phyloP scores from a whole-genome alignment of 2,113 vertebrate species.

The Lonchura striata region DNA sequence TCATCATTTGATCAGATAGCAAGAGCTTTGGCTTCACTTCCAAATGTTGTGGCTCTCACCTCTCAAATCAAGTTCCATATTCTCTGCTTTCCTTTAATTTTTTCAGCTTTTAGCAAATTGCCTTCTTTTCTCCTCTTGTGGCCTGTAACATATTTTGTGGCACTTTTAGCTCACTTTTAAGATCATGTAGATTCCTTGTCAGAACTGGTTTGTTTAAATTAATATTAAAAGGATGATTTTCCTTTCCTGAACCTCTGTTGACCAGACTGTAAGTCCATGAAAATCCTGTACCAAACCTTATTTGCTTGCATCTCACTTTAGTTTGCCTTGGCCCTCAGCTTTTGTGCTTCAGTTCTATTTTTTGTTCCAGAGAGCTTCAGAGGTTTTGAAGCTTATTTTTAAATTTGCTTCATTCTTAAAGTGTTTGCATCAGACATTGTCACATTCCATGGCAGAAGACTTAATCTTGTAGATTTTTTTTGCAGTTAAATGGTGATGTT shows the following conservation, averaged over 20 bases:
- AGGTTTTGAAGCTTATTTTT: not conserved
- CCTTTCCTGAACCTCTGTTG: not conserved
- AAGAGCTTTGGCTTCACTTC: not conserved
- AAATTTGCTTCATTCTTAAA: not conserved
- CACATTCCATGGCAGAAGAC: not conserved
- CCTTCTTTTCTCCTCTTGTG: not conserved
- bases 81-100: not conserved
- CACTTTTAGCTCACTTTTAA: not conserved
- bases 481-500: not conserved
- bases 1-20: not conserved
- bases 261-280: not conserved
- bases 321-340: not conserved
- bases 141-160: not conserved
- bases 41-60: not conserved
- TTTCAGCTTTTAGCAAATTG: not conserved
- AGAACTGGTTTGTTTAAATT: not conserved
- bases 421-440: not conserved
- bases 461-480: not conserved
- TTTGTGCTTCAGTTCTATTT: not conserved
- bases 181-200: fast-evolving
- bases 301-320: not conserved
- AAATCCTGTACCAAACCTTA: not conserved
- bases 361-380: not conserved
- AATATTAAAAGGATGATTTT: not conserved
- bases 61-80: not conserved